phyloP scores from a whole-genome alignment of 1,140 invertebrate species.

The Branchinecta lindahli region DNA sequence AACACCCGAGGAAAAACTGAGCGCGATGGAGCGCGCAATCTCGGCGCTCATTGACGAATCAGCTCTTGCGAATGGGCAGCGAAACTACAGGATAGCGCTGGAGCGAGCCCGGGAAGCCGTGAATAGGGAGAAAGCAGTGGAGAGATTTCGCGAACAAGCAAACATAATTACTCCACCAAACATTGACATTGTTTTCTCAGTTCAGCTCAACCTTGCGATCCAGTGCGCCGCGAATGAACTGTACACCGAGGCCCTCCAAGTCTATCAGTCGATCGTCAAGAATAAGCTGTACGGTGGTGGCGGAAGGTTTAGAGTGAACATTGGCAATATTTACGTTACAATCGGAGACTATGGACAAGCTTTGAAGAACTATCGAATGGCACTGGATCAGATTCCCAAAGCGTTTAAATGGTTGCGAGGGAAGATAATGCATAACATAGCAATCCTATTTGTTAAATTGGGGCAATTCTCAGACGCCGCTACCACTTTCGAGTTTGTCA shows the following conservation, averaged over 20 bases:
- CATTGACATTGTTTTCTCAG: slow-evolving; percentile 82
- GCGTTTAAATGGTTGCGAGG: slow-evolving; percentile 79
- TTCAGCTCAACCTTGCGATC: slow-evolving; percentile 80
- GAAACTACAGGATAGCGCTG: slow-evolving; percentile 50
- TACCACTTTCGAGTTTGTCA: slow-evolving; percentile 92
- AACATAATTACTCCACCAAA: slow-evolving; percentile 73
- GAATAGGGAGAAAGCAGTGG: slow-evolving; percentile 72
- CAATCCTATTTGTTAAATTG: slow-evolving; percentile 85
- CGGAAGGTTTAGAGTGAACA: slow-evolving; percentile 85
- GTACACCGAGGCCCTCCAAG: slow-evolving; percentile 86
- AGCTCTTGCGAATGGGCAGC: slow-evolving; percentile 44
- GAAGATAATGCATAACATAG: slow-evolving; percentile 98
- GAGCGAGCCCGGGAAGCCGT: slow-evolving; percentile 93
- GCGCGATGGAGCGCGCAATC: slow-evolving; percentile 60
- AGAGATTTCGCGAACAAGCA: slow-evolving; percentile 74
- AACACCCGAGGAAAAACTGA: slow-evolving; percentile 71
- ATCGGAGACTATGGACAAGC: slow-evolving; percentile 88
- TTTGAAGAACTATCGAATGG: slow-evolving; percentile 95
- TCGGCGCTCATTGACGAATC: slow-evolving; percentile 68
- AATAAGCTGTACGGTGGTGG: slow-evolving; percentile 74
- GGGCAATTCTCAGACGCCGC: slow-evolving; percentile 90
- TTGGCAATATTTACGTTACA: slow-evolving; percentile 94
- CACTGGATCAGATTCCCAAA: slow-evolving; percentile 82
- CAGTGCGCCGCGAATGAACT: slow-evolving; percentile 88
- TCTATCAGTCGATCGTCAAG: slow-evolving; percentile 74